Conservation (phyloP, 2,888 invertebrate species). For the Drosophila vallismaia region DNA sequence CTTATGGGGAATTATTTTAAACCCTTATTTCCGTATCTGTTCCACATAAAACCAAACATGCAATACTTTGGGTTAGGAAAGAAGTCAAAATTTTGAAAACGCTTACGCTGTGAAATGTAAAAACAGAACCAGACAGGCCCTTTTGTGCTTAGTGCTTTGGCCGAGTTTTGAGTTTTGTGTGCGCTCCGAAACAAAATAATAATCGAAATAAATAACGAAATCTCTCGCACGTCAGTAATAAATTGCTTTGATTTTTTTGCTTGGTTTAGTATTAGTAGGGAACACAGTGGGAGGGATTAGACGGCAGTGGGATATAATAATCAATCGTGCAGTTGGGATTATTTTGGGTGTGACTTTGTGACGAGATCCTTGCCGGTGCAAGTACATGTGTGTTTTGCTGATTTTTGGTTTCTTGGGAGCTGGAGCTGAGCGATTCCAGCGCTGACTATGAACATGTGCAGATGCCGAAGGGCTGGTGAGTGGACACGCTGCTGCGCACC, state of each 20-base stretch:
- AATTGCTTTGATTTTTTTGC: slow-evolving; percentile 23
- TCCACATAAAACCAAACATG: slow-evolving; percentile 19
- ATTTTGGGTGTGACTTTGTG: slow-evolving; percentile 41
- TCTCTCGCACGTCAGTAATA: slow-evolving; percentile 22
- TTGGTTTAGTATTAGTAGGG: slow-evolving; percentile 56
- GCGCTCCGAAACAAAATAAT: slow-evolving; percentile 48
- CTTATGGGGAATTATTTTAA: background rate
- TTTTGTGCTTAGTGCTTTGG: slow-evolving; percentile 52
- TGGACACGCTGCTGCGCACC: slow-evolving; percentile 79
- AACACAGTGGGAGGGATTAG: slow-evolving; percentile 39
- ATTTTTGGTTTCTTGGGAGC: slow-evolving; percentile 31
- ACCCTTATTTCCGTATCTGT: slow-evolving; percentile 1
- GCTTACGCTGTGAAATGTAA: slow-evolving; percentile 82
- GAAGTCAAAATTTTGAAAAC: slow-evolving; percentile 67
- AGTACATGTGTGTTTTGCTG: slow-evolving; percentile 17
- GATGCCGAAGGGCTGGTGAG: slow-evolving; percentile 83
- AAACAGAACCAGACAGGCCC: slow-evolving; percentile 73
- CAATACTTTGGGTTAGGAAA: slow-evolving; percentile 25
- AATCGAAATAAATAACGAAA: slow-evolving; percentile 33
- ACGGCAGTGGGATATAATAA: slow-evolving; percentile 26
- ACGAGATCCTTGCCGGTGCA: slow-evolving; percentile 61
- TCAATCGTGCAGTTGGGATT: slow-evolving; percentile 33
- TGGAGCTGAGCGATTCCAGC: slow-evolving; percentile 69
- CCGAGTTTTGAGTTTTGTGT: slow-evolving; percentile 39
- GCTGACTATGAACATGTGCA: slow-evolving; percentile 84